Percentiles rank a stretch among this genome's conserved stretches.
Evolutionary conservation across 2,888 invertebrate genomes (phyloP).

Genomic region (Lasioglossum calceatum): DNA sequence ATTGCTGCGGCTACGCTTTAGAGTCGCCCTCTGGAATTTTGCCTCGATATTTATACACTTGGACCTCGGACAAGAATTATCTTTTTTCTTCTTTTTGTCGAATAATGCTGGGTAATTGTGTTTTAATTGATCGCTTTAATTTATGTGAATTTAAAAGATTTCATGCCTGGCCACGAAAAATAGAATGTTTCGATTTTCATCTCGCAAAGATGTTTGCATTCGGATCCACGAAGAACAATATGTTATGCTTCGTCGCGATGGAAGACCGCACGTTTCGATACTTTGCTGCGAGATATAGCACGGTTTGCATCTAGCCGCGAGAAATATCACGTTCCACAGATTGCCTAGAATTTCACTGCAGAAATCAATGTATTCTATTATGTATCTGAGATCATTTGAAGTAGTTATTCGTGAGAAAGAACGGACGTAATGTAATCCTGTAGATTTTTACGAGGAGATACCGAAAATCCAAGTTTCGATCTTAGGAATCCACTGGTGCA

Average conservation of each 20-base stretch:
- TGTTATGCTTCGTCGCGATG: neutral
- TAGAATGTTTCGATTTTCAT: neutral
- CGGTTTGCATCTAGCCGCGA: neutral
- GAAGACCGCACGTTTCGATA: conserved; percentile 1
- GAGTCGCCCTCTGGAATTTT: neutral
- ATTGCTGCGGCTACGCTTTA: neutral
- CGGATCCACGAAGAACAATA: neutral
- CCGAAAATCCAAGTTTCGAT: too few relatives aligned
- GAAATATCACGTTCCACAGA: neutral
- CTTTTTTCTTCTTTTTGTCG: rapidly evolving
- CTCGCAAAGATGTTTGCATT: neutral
- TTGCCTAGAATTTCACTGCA: neutral
- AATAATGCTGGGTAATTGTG: neutral
- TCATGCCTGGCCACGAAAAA: neutral
- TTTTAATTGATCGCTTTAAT: neutral
- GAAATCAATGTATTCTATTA: neutral
- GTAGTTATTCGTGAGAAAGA: too few relatives aligned
- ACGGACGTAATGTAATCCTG: too few relatives aligned
- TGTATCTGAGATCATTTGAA: neutral
- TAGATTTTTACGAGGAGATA: too few relatives aligned
- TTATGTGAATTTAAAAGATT: neutral
- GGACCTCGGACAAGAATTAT: neutral
- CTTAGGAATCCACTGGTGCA: too few relatives aligned
- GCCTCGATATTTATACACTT: neutral
- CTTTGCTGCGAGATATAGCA: neutral